A percentile compares a stretch with the other conserved stretches of the same genome.
Evolutionary conservation across 2,797 vertebrate genomes (phyloP).

Genomic region (Neosilurus hyrtlii): DNA sequence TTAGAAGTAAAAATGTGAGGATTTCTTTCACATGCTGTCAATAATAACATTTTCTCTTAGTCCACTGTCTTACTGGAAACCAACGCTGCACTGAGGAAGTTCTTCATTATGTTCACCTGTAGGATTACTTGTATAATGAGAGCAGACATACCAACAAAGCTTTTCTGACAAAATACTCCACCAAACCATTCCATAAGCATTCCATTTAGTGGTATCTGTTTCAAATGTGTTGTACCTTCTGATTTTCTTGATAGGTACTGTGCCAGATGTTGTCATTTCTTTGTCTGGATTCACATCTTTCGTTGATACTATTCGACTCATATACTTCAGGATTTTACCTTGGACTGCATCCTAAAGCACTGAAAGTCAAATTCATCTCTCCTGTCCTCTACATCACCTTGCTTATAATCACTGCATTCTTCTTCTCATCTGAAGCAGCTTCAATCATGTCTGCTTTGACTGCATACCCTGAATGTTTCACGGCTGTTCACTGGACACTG

Average conservation of each 20-base stretch:
- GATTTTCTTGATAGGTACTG: background rate
- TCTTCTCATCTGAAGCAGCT: background rate
- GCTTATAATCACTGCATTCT: background rate
- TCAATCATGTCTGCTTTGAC: constrained; percentile 3
- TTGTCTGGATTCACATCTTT: background rate
- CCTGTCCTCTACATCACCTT: background rate
- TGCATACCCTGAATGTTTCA: no score
- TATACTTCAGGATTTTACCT: background rate
- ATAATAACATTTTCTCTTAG: background rate
- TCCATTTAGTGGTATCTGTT: background rate
- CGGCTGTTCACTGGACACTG: no score
- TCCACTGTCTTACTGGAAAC: background rate
- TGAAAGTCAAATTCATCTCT: background rate
- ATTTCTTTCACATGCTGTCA: background rate
- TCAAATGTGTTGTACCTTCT: background rate
- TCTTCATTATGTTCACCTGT: background rate
- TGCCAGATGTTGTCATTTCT: background rate
- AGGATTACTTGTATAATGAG: background rate
- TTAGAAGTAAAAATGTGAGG: background rate
- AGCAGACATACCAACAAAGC: background rate
- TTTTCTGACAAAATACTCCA: background rate
- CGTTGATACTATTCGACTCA: background rate
- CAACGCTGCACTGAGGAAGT: background rate
- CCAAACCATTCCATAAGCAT: background rate
- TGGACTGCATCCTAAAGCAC: background rate